Evolutionary conservation across 2,797 vertebrate genomes (phyloP).

Genomic region (Megalops cyprinoides): DNA sequence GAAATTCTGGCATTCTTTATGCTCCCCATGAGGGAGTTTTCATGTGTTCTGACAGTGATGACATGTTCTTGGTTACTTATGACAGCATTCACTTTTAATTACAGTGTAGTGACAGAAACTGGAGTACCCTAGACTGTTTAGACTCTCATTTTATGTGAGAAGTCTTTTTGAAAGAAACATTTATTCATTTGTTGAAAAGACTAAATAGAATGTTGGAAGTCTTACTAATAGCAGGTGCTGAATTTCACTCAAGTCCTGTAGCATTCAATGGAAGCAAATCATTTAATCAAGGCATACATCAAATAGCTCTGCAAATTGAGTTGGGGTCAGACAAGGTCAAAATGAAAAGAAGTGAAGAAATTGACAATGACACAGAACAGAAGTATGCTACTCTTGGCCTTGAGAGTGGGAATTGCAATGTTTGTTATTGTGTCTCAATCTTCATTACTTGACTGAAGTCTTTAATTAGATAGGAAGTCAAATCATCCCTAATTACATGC

Average conservation of each 20-base stretch:
- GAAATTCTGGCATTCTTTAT: not conserved
- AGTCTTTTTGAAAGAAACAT: not conserved
- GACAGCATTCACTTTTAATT: not conserved
- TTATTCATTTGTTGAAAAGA: not conserved
- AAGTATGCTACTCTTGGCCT: not conserved
- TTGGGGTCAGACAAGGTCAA: not conserved
- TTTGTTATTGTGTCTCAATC: not conserved
- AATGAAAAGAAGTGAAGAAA: not conserved
- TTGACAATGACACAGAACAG: not conserved
- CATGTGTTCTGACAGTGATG: slow-evolving; percentile 11
- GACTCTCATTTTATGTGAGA: not conserved
- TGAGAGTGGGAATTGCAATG: not conserved
- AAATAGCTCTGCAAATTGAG: not conserved
- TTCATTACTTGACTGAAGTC: not conserved
- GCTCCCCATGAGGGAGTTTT: slow-evolving; percentile 6
- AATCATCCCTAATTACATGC: not conserved
- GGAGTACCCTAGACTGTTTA: not conserved
- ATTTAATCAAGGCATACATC: not conserved
- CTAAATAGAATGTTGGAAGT: not conserved
- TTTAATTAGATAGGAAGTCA: not conserved
- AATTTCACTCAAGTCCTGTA: not conserved
- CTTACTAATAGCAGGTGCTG: not conserved
- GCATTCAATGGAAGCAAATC: not conserved
- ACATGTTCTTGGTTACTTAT: slow-evolving; percentile 11
- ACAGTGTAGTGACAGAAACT: not conserved